Base-by-base conservation (phyloP, 2,888 invertebrate species). In the Hofmannophila pseudospretella region DNA sequence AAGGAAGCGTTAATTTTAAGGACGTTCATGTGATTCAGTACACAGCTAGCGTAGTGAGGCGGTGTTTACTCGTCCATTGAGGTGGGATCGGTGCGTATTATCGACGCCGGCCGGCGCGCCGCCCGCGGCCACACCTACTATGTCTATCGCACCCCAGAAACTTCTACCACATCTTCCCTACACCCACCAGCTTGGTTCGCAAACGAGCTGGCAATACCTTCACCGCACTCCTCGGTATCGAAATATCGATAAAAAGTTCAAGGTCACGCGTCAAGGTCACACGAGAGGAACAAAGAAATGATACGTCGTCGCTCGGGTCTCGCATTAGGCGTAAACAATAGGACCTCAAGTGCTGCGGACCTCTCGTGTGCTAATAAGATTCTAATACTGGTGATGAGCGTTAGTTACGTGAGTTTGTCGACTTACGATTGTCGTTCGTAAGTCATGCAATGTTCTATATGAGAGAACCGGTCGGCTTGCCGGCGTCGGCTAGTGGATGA, bases 241-340 rank as follows among this genome's bases (percentile, higher is more conserved):
- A 7, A 28, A 34, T 31, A 37, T 37, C 31, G 27, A 37, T 27
- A 34, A 20, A 48, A 65, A 55, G 67, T 64, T 70, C 72, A 78
- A 78, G 79, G 78, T 76, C 71, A 61, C 45, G 38, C 47, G 38
- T 44, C 73, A 79, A 79, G 75, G 78, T 76, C 74, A 67, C 41
- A 39, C 39, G 44, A 47, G 44, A 51, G 30, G 44, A 56, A 58
- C 57, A 56, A 60, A 54, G 52, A 48, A 47, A 33, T 20, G 31
- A 37, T 22, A 11, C 33, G 26, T n/a, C 33, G 36, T 28, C 4
- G 8, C 26, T 26, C 4, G 3, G 10, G 13, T 4, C 5, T 12
- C 27, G 19, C 25, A 7, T 32, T 34, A 34, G 47, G 57, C 52
- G 56, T 45, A 58, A 63, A 60, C 54, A 61, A 53, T 47, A 39